These are phyloP conservation scores for Chionodraco myersi DNA, from an alignment of 2,113 vertebrate species.

Conservation along the genomic window DNA sequence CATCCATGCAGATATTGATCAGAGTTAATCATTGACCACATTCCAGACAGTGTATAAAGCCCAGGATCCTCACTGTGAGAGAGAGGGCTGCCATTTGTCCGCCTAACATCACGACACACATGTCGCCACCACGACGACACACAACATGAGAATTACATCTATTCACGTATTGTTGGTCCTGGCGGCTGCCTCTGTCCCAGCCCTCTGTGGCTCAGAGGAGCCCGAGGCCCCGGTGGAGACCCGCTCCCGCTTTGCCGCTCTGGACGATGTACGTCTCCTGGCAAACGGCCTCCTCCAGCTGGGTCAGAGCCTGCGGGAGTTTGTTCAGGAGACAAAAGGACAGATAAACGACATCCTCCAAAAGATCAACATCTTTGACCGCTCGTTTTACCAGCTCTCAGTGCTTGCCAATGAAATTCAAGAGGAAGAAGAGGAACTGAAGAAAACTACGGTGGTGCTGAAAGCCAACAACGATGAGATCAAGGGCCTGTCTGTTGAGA, in stretches of 20 bases:
- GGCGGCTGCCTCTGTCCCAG: slow-evolving; percentile 68
- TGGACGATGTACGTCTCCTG: slow-evolving; percentile 91
- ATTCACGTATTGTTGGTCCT: slow-evolving; percentile 70
- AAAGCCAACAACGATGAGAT: slow-evolving; percentile 91
- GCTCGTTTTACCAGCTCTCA: slow-evolving; percentile 89
- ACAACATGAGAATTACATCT: slow-evolving; percentile 80
- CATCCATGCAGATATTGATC: slow-evolving; percentile 21
- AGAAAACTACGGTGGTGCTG: slow-evolving; percentile 88
- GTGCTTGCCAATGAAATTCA: slow-evolving; percentile 90
- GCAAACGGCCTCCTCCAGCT: slow-evolving; percentile 93
- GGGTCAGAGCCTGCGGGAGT: slow-evolving; percentile 92
- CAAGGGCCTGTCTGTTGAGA: slow-evolving; percentile 88
- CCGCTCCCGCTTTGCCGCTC: slow-evolving; percentile 87
- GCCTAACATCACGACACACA: slow-evolving; percentile 1
- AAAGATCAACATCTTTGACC: slow-evolving; percentile 92
- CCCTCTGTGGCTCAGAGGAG: slow-evolving; percentile 67
- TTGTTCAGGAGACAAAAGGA: slow-evolving; percentile 92
- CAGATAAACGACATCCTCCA: slow-evolving; percentile 94
- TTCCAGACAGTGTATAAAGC: slow-evolving; percentile 55
- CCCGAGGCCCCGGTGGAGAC: slow-evolving; percentile 71
- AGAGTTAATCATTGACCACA: slow-evolving; percentile 75
- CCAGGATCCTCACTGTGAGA: slow-evolving; percentile 5
- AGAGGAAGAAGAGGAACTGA: slow-evolving; percentile 92
- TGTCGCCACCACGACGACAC: background rate
- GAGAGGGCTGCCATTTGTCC: slow-evolving; percentile 12